A percentile compares a stretch with the other conserved stretches of the same genome.
Evolutionary conservation across 2,888 invertebrate genomes (phyloP).

Genomic region (Xiphydria camelus): DNA sequence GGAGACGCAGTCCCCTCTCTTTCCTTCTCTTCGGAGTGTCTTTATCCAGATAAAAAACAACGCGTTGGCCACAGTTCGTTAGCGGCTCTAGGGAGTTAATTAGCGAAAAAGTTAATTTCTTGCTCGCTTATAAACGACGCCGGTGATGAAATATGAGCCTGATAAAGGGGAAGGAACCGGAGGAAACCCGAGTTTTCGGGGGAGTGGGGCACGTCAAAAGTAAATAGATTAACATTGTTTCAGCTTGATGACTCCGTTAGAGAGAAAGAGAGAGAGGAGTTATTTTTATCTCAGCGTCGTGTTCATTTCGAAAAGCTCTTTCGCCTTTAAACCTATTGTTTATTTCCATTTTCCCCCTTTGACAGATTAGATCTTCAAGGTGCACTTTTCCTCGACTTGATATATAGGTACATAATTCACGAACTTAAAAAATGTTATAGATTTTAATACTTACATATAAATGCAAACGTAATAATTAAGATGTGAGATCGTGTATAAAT

Average conservation of each 20-base stretch:
- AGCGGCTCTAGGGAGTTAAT: slow-evolving; percentile 53
- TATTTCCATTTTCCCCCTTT: too few species aligned
- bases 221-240: slow-evolving; percentile 52
- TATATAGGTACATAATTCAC: too few species aligned
- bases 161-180: slow-evolving; percentile 47
- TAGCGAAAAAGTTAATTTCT: slow-evolving; percentile 57
- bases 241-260: slow-evolving; percentile 35
- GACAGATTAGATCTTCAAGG: too few species aligned
- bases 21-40: not conserved
- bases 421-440: too few species aligned
- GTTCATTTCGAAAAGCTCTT: too few species aligned
- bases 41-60: slow-evolving; percentile 20
- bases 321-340: too few species aligned
- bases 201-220: slow-evolving; percentile 33
- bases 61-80: slow-evolving; percentile 49
- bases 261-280: too few species aligned
- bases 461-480: too few species aligned
- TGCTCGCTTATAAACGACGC: slow-evolving; percentile 50
- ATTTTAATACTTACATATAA: too few species aligned
- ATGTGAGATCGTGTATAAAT: too few species aligned
- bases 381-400: too few species aligned
- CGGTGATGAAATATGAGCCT: slow-evolving; percentile 54
- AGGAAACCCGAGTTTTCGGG: slow-evolving; percentile 47
- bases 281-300: too few species aligned
- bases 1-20: slow-evolving; percentile 1